Conservation (phyloP, 53 echinoderm and acorn worm genomes). For the Echinometra lucunter region DNA sequence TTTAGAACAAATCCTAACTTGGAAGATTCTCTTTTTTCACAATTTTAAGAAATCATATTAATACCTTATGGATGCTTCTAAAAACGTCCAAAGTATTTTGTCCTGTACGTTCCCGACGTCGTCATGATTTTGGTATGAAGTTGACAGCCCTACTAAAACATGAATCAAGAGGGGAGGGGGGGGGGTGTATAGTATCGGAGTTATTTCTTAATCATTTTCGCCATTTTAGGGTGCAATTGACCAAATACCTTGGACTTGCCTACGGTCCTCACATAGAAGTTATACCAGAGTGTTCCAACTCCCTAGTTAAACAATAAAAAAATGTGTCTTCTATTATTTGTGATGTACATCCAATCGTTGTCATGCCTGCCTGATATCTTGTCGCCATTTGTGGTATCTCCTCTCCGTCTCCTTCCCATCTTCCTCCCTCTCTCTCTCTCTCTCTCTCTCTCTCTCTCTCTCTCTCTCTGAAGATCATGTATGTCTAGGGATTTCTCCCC, state of each 20-base stretch:
- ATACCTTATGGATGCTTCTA: too few relatives aligned
- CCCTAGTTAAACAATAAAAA: neutral
- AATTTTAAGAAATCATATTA: too few relatives aligned
- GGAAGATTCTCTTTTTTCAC: neutral
- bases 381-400: constrained; percentile 38
- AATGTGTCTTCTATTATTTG: neutral
- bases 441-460: neutral
- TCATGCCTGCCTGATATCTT: constrained; percentile 35
- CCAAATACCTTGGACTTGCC: too few relatives aligned
- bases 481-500: constrained; percentile 60
- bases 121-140: too few relatives aligned
- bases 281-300: neutral
- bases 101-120: too few relatives aligned
- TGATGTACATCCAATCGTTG: constrained; percentile 17
- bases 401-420: constrained; percentile 29
- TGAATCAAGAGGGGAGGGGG: too few relatives aligned
- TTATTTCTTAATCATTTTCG: too few relatives aligned
- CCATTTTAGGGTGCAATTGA: too few relatives aligned
- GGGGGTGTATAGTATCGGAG: too few relatives aligned
- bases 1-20: neutral
- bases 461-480: constrained; percentile 47
- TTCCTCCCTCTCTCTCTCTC: neutral
- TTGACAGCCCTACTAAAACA: too few relatives aligned
- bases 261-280: too few relatives aligned
- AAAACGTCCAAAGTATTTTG: too few relatives aligned